Evolutionary conservation across 2,888 invertebrate species (phyloP), one percentile per base, ranked within the genome.

Genomic region (Baronia brevicornis): DNA sequence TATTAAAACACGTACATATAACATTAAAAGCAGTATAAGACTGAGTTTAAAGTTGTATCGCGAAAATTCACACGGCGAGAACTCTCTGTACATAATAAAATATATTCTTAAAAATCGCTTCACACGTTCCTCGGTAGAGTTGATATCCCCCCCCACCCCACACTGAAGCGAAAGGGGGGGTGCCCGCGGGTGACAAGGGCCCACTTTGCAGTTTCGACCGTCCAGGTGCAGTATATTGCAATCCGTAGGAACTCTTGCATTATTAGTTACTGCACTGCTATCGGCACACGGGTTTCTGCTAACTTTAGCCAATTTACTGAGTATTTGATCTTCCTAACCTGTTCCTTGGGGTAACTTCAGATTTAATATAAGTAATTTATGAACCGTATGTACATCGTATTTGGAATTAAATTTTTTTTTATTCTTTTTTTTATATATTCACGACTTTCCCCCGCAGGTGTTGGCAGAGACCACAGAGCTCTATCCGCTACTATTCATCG

Each of bases 181-280:
- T 39, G 31, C 38, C 30, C 28, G 41, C 71, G 72, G 73, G 73
- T 73, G 72, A 28, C 34, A 34, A 33, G 34, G 19, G 20, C 34
- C 34, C 34, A 34, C 34, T 34, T 28, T 20, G 24, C 34, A 22
- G 24, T 22, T 14, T 10, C 28, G 21, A 21, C 33, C 27, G 33
- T 26, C 28, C 75, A 75, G 73, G 75, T 75, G 75, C 71, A 62
- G 42, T 51, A 64, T 70, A 70, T 70, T 57, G 67, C 73, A 71
- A 70, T 72, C 63, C 64, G 34, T 24, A 28, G 14, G n/a, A 24
- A 8, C 25, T 25, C 25, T 10, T 27, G 33, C 25, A 29, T 29
- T 35, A 35, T 29, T 29, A 29, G 29, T 25, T 15, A n/a, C 11
- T 48, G 41, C 50, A 44, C 39, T 41, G 49, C 53, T 51, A 53